Evolutionary conservation across 2,888 invertebrate genomes (phyloP), one percentile per base, ranked within the genome.

Genomic region (Steinernema hermaphroditum): DNA sequence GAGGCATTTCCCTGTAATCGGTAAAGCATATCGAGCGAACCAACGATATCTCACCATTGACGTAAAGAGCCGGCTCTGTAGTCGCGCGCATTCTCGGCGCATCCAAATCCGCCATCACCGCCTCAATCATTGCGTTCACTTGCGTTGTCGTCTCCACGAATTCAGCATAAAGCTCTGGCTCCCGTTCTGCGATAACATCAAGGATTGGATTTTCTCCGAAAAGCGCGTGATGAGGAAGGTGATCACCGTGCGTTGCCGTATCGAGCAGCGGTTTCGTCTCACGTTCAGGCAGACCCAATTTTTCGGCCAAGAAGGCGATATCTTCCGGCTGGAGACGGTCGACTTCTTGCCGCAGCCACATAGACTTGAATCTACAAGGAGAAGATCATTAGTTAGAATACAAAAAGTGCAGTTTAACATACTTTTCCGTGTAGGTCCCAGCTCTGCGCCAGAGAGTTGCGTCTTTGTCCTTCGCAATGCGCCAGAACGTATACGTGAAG

Each of bases 281-380:
- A n/a, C n/a, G 6, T 46, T 46, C 46, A 4, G 46, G 46, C 4
- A n/a, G 9, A 6, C 46, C 46, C 46, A 46, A 46, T 46, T 46
- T 46, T 19, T 46, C 22, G 9, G 46, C 16, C 46, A 46, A 16
- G 46, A 19, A 46, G 4, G 16, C n/a, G 16, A 46, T 19, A 16
- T 6, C n/a, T 46, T 46, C 46, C 9, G 46, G n/a, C n/a, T 19
- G 16, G 46, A 46, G 46, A 19, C n/a, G 16, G 16, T 6, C 6
- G 46, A 46, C 46, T n/a, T 46, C 46, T 46, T 46, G 46, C 9
- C 46, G 46, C 9, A 46, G 22, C 46, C 46, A 46, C 46, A 46
- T 46, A 9, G 9, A n/a, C 46, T 46, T 46, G n/a, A 46, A 46
- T 19, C 46, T 46, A n/a, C 46, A 46, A 46, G 4, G 6, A 9